Base-by-base conservation (phyloP, 2,113 vertebrate genomes). In the Eublepharis macularius region DNA sequence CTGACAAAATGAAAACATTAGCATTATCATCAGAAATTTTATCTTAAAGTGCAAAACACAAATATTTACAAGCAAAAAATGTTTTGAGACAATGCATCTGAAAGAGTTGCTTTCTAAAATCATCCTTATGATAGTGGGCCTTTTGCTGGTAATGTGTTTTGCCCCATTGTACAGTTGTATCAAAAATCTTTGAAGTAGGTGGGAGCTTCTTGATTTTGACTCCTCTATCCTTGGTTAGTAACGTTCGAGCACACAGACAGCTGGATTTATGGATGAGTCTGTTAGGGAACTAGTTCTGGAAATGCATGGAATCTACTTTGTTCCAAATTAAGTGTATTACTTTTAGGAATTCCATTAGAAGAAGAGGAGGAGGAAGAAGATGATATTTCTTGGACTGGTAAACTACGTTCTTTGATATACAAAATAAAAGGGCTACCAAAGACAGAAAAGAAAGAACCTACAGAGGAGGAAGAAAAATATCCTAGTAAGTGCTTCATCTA, bases 371-470 rank as follows among this genome's bases (percentile, higher is more conserved):
- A 98, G 21, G 97, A 98, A 49, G 96, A 97, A 14, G 96, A 98
- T 70, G 97, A 97, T 80, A 95, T 95, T 1, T 98, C 98, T 34
- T 97, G 99, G 94, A 97, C 96, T 92, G 97, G 97, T 41, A 98
- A 97, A 74, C 97, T 99, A 36, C 88, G 98, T 79, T 95, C 96
- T 66, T 93, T 99, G 88, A 92, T 99, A 83, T 96, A 97, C 91
- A 99, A 97, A 96, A 97, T 99, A 93, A 99, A 98, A 97, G 97
- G 98, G 63, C 96, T 96, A 68, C 93, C 97, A 70, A 98, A 96
- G 93, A 96, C 96, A 91, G 95, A 97, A 34, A 97, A 98, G 87
- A 86, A 96, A 72, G 95, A 96, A 81, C 96, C 96, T 24, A 94
- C 80, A 0, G 96, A 98, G 91, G 97, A 97, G 87, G 95, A 97